Percentiles rank a stretch among this genome's conserved stretches.
phyloP scores from a whole-genome alignment of 2,113 vertebrate genomes.

The Eptesicus fuscus region DNA sequence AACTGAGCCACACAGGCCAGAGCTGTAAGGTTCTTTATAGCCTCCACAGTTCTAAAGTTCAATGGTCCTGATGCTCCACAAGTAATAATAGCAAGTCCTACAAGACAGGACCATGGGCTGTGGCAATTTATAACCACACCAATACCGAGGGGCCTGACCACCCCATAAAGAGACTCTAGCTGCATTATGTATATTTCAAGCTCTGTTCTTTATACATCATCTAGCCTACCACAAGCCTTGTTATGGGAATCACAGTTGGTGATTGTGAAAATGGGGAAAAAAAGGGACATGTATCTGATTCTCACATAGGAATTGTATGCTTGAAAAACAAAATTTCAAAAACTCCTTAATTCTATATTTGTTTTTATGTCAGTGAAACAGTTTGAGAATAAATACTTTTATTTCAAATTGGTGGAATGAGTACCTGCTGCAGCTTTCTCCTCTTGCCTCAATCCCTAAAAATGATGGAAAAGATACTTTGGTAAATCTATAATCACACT shows the following conservation, averaged over 20 bases:
- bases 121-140: background rate
- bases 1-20: too few species aligned
- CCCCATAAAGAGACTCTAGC: background rate
- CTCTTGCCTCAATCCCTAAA: background rate
- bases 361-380: background rate
- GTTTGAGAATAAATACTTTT: background rate
- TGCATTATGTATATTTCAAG: background rate
- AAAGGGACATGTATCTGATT: background rate
- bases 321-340: background rate
- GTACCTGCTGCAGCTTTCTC: background rate
- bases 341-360: background rate
- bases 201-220: background rate
- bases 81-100: too few species aligned
- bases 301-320: background rate
- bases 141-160: background rate
- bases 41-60: too few species aligned
- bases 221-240: background rate
- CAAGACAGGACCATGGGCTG: background rate
- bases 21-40: too few species aligned
- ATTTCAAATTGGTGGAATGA: background rate
- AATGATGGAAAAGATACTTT: background rate
- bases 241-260: background rate
- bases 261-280: background rate
- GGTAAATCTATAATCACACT: background rate
- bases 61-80: too few species aligned